Evolutionary conservation across 2,888 invertebrate genomes (phyloP).

Genomic region (Drosophila robusta): DNA sequence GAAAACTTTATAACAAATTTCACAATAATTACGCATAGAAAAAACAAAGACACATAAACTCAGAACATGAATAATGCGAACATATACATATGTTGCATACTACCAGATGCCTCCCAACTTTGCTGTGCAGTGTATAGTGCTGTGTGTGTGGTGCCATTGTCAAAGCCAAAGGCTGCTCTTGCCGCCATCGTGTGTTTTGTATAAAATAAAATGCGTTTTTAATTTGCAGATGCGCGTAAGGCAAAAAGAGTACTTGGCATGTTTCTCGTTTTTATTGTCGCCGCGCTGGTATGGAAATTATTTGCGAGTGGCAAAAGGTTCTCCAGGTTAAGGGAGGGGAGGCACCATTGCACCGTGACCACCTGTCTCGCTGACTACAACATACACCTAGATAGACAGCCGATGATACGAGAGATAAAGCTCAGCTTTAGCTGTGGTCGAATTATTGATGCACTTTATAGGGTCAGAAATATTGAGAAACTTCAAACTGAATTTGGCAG

Average conservation of each 20-base stretch:
- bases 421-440: slow-evolving; percentile 5
- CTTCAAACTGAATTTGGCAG: no score
- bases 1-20: slow-evolving; percentile 66
- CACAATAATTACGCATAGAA: slow-evolving; percentile 65
- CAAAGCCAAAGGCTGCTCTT: slow-evolving; percentile 59
- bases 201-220: slow-evolving; percentile 81
- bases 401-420: slow-evolving; percentile 25
- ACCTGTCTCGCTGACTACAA: slow-evolving; percentile 60
- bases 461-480: not conserved
- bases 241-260: slow-evolving; percentile 48
- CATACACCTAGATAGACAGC: slow-evolving; percentile 45
- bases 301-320: slow-evolving; percentile 71
- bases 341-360: slow-evolving; percentile 46
- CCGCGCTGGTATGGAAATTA: slow-evolving; percentile 62
- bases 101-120: slow-evolving; percentile 20
- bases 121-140: slow-evolving; percentile 33
- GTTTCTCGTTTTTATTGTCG: slow-evolving; percentile 68
- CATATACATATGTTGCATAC: slow-evolving; percentile 44
- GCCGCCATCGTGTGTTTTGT: slow-evolving; percentile 36
- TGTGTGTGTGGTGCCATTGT: slow-evolving; percentile 61
- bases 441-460: slow-evolving; percentile 28
- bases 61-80: slow-evolving; percentile 46
- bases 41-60: slow-evolving; percentile 8
- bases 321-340: slow-evolving; percentile 19
- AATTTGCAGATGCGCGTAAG: slow-evolving; percentile 80